These are phyloP conservation scores for Junonia oenone DNA, from an alignment of 2,888 invertebrate species.

Conservation along the genomic window DNA sequence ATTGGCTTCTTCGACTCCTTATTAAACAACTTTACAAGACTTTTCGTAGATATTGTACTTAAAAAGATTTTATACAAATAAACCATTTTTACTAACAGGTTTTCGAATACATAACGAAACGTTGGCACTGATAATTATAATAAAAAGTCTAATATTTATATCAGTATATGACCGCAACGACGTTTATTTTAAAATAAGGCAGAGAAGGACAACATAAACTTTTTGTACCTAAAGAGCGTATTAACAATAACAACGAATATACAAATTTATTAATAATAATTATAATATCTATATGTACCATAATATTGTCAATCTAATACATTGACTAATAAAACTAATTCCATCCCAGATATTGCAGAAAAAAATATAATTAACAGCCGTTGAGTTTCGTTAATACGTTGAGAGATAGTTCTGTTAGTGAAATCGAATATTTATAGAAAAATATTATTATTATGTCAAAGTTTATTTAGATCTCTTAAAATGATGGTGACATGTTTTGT, in stretches of 20 bases:
- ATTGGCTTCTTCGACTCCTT: background rate
- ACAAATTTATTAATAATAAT: constrained; percentile 40
- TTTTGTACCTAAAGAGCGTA: constrained; percentile 56
- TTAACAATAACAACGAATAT: constrained; percentile 54
- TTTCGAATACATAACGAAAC: background rate
- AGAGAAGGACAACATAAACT: constrained; percentile 22
- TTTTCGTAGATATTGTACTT: constrained; percentile 27
- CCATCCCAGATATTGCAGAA: constrained; percentile 72
- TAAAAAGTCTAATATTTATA: background rate
- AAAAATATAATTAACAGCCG: constrained; percentile 48
- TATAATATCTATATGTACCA: constrained; percentile 44
- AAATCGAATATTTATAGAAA: constrained; percentile 64
- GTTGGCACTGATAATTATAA: constrained; percentile 14
- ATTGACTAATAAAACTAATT: constrained; percentile 50
- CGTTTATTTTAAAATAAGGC: constrained; percentile 5
- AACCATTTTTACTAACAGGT: background rate
- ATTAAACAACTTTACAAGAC: constrained; percentile 2
- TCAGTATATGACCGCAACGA: background rate
- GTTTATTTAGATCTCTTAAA: constrained; percentile 21
- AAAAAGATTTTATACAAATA: constrained; percentile 5
- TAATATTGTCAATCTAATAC: constrained; percentile 71
- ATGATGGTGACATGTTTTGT: constrained; percentile 21
- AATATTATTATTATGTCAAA: constrained; percentile 61
- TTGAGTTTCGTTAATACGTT: constrained; percentile 44
- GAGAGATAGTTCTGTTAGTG: constrained; percentile 40